A percentile compares a stretch with the other conserved stretches of the same genome.
Conservation (phyloP, 2,113 vertebrate genomes). For the Calyptommatus sinebrachiatus region DNA sequence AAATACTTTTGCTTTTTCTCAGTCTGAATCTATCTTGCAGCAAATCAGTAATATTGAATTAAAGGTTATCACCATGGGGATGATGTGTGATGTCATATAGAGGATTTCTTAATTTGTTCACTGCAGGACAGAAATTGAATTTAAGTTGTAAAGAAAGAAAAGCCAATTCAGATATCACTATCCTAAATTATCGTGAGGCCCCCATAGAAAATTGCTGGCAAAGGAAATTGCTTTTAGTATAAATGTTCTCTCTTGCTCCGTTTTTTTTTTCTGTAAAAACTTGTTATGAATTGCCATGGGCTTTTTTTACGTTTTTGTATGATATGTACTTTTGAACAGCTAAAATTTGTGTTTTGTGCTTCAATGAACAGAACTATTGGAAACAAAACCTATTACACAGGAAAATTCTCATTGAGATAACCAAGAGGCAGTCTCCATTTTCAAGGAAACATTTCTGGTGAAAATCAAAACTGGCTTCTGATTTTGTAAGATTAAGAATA, state of each 20-base stretch:
- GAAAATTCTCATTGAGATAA: background rate
- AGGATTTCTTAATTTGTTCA: constrained; percentile 22
- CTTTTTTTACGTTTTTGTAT: background rate
- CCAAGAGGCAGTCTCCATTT: background rate
- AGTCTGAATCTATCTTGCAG: background rate
- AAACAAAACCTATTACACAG: background rate
- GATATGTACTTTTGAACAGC: background rate
- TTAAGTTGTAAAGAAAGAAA: background rate
- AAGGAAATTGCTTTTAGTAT: constrained; percentile 4
- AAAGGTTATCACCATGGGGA: constrained; percentile 1
- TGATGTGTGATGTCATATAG: background rate
- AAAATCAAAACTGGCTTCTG: background rate
- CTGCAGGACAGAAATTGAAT: background rate
- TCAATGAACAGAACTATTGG: background rate
- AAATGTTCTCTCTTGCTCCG: background rate
- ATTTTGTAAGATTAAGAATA: background rate
- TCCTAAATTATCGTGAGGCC: background rate
- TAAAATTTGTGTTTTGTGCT: background rate
- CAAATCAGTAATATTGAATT: background rate
- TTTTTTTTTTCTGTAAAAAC: background rate
- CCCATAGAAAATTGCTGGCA: constrained; percentile 10
- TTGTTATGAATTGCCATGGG: background rate
- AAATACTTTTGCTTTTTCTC: constrained; percentile 10
- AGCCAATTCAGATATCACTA: background rate
- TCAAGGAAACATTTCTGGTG: background rate